Conservation (phyloP, 2,888 invertebrate species). For the Drosophila anomalipes region DNA sequence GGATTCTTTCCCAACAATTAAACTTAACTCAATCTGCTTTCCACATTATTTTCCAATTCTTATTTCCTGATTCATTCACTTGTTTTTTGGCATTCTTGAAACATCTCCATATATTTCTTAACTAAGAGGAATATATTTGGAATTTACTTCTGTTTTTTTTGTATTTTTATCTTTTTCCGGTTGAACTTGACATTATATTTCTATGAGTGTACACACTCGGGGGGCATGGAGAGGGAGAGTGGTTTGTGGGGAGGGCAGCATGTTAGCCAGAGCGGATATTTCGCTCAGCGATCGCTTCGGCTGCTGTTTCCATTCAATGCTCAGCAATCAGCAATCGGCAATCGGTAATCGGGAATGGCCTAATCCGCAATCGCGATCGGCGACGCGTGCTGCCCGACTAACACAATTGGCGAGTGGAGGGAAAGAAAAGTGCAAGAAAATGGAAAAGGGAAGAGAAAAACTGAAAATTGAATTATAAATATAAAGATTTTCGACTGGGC, state of each 20-base stretch:
- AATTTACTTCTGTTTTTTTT: too few species aligned
- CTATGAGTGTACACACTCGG: not conserved
- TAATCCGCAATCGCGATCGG: conserved; percentile 41
- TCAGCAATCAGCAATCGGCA: conserved; percentile 28
- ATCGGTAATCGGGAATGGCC: conserved; percentile 32
- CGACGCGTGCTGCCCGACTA: conserved; percentile 36
- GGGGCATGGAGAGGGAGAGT: not conserved
- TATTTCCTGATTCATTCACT: not conserved
- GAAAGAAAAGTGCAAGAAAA: conserved; percentile 1
- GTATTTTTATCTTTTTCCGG: not conserved
- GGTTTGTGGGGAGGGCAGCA: too few species aligned
- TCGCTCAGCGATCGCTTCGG: conserved; percentile 41
- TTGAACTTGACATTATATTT: conserved; percentile 1
- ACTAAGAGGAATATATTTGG: not conserved
- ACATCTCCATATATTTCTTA: not conserved
- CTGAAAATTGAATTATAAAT: conserved; percentile 37
- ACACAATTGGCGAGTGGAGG: not conserved
- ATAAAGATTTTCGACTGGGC: conserved; percentile 13
- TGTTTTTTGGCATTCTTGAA: not conserved
- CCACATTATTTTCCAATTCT: not conserved
- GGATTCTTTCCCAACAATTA: not conserved
- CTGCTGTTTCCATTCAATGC: conserved; percentile 49
- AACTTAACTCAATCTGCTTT: not conserved
- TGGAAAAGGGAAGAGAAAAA: conserved; percentile 8
- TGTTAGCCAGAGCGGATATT: conserved; percentile 34